These are phyloP conservation scores for Cheirogaleus medius DNA, from an alignment of 2,113 vertebrate species.

Conservation along the genomic window DNA sequence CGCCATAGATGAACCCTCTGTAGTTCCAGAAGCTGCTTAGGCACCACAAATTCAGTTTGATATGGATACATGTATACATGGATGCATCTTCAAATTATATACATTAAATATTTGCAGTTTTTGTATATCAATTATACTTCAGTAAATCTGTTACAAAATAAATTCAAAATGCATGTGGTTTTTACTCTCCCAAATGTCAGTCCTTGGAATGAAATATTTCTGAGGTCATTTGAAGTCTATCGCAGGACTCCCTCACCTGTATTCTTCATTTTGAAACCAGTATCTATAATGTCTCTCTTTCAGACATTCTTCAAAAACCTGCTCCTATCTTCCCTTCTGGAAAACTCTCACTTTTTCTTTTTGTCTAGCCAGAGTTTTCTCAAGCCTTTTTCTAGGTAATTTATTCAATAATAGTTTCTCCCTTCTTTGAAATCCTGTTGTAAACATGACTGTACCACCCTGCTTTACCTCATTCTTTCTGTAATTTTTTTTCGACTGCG, in stretches of 20 bases:
- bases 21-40: no score
- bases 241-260: not conserved
- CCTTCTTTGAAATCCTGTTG: not conserved
- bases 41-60: no score
- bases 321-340: not conserved
- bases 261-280: not conserved
- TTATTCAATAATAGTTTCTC: not conserved
- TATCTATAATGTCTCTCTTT: not conserved
- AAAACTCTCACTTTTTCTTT: not conserved
- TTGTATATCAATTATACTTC: not conserved
- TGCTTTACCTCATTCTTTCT: not conserved
- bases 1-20: not conserved
- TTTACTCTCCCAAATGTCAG: not conserved
- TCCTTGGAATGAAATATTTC: not conserved
- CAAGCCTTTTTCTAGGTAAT: not conserved
- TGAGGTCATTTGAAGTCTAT: conserved; percentile 7
- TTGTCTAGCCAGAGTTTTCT: not conserved
- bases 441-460: not conserved
- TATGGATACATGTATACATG: no score
- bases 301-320: not conserved
- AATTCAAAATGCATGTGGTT: not conserved
- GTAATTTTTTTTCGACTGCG: conserved; percentile 24
- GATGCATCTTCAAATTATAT: not conserved
- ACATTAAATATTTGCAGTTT: not conserved
- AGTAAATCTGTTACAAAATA: not conserved